These are phyloP conservation scores for Geodia barretti DNA, from an alignment of 37 sponge, comb jelly and placozoan genomes.

Conservation along the genomic window DNA sequence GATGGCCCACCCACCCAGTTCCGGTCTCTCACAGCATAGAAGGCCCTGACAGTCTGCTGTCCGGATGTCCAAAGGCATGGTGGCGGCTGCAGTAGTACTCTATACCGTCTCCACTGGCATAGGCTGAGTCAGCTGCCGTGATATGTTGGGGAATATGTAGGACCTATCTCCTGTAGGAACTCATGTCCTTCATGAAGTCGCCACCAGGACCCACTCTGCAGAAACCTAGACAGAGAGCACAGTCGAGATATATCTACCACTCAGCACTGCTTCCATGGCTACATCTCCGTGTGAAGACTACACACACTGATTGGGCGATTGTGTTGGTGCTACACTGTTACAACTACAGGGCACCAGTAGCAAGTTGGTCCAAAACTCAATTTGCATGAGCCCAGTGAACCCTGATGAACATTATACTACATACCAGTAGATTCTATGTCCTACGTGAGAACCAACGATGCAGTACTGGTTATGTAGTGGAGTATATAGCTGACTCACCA, in stretches of 20 bases:
- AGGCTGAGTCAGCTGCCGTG: not conserved
- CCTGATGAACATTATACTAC: too few species aligned
- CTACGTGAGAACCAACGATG: too few species aligned
- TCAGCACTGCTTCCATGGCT: too few species aligned
- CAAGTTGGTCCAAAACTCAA: too few species aligned
- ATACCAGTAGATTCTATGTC: too few species aligned
- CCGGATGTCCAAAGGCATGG: constrained; percentile 40
- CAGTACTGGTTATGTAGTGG: not conserved
- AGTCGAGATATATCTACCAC: not conserved
- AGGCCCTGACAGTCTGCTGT: constrained; percentile 40
- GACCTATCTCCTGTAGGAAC: not conserved
- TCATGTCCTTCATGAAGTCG: not conserved
- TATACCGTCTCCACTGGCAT: constrained; percentile 37
- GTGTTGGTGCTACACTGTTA: too few species aligned
- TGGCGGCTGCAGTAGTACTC: constrained; percentile 47
- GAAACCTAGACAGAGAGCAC: not conserved
- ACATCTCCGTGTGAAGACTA: too few species aligned
- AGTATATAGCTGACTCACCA: constrained; percentile 32
- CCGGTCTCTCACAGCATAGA: constrained; percentile 40
- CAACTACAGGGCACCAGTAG: too few species aligned
- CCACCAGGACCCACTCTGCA: not conserved
- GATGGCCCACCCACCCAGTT: not conserved
- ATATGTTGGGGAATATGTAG: not conserved
- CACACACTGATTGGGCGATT: too few species aligned
- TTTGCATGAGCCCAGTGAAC: too few species aligned